phyloP scores from a whole-genome alignment of 1,140 invertebrate species.

The Anoplolepis gracilipes region DNA sequence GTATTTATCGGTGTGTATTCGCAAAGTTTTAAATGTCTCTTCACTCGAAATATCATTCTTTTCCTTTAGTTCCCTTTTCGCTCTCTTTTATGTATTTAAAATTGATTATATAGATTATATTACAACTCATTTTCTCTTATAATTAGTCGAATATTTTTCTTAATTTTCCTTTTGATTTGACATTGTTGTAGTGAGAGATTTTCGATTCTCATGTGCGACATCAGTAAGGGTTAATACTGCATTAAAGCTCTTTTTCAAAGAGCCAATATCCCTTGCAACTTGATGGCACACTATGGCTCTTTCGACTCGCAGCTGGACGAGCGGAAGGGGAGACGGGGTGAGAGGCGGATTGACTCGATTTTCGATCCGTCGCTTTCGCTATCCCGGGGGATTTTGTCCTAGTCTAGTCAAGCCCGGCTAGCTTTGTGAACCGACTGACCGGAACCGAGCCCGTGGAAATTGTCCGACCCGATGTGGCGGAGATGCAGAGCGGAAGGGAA shows the following conservation, averaged over 20 bases:
- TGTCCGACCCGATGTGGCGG: conserved; percentile 28
- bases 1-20: background rate
- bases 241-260: conserved; percentile 53
- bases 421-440: conserved; percentile 70
- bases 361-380: conserved; percentile 74
- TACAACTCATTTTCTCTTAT: background rate
- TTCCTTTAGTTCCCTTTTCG: background rate
- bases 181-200: background rate
- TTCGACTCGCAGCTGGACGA: background rate
- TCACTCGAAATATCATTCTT: background rate
- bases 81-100: background rate
- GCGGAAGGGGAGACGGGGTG: background rate
- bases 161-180: background rate
- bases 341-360: conserved; percentile 53
- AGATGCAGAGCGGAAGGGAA: no score
- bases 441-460: conserved; percentile 65
- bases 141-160: background rate
- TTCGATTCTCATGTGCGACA: background rate
- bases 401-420: conserved; percentile 29
- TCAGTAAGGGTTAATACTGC: conserved; percentile 42
- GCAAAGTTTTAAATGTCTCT: background rate
- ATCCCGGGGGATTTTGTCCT: conserved; percentile 67
- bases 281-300: conserved; percentile 29
- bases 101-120: background rate
- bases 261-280: conserved; percentile 51